A percentile compares a stretch with the other conserved stretches of the same genome.
phyloP scores from a whole-genome alignment of 2,888 invertebrate genomes.

The Euzophera pinguis region DNA sequence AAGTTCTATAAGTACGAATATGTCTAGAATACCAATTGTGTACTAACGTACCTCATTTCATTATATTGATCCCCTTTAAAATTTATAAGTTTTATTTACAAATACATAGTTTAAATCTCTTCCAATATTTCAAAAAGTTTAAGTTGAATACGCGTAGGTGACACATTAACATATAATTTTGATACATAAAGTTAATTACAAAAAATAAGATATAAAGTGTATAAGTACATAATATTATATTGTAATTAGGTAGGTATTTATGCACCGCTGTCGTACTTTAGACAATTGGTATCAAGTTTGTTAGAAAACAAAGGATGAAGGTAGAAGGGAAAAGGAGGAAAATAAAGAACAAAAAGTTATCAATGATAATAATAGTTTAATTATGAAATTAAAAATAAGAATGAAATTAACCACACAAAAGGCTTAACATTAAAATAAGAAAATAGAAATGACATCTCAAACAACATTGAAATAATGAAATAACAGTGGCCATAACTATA shows the following conservation, averaged over 20 bases:
- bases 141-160: constrained; percentile 22
- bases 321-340: constrained; percentile 52
- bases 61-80: constrained; percentile 78
- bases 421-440: constrained; percentile 73
- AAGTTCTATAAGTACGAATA: constrained; percentile 70
- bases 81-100: constrained; percentile 76
- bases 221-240: constrained; percentile 7
- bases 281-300: constrained; percentile 55
- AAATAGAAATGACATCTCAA: constrained; percentile 57
- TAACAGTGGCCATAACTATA: constrained; percentile 29
- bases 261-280: constrained; percentile 40
- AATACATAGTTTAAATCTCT: constrained; percentile 58
- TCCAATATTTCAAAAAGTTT: constrained; percentile 40
- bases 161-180: constrained; percentile 13
- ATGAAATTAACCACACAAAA: constrained; percentile 78
- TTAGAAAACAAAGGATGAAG: constrained; percentile 40
- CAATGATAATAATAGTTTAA: constrained; percentile 77
- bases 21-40: constrained; percentile 76
- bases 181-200: constrained; percentile 10
- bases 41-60: constrained; percentile 73
- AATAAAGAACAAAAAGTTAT: constrained; percentile 70
- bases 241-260: constrained; percentile 20
- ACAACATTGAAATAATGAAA: constrained; percentile 37
- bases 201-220: constrained; percentile 2
- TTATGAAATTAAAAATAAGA: constrained; percentile 77